Evolutionary conservation across 2,113 vertebrate genomes (phyloP).

Genomic region (Panthera uncia): DNA sequence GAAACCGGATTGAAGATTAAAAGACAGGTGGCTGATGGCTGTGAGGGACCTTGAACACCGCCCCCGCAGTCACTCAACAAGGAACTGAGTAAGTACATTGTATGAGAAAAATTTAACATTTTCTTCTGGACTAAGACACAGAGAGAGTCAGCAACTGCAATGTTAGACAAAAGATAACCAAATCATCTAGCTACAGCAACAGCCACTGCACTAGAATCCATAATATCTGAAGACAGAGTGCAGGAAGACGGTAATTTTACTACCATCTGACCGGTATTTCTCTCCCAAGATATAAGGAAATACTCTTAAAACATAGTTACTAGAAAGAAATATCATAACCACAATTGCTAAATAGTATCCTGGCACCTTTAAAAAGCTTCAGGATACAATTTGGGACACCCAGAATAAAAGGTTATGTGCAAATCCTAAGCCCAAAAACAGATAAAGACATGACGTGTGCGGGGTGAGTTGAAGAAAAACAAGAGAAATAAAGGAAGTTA

Average conservation of each 20-base stretch:
- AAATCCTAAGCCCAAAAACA: background rate
- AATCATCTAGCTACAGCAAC: background rate
- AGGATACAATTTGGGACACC: background rate
- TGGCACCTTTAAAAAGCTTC: background rate
- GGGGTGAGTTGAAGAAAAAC: background rate
- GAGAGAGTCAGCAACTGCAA: background rate
- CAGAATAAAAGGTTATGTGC: background rate
- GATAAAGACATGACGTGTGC: background rate
- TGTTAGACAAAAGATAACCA: background rate
- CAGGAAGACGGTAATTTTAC: background rate
- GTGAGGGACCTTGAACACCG: background rate
- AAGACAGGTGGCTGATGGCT: background rate
- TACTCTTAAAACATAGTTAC: background rate
- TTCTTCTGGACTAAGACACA: conserved; percentile 3
- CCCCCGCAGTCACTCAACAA: background rate
- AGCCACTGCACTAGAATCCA: background rate
- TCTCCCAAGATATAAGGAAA: background rate
- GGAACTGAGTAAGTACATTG: conserved; percentile 6
- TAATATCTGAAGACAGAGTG: background rate
- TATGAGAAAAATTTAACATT: background rate
- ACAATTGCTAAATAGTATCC: background rate
- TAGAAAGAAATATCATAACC: background rate
- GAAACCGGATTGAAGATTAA: background rate
- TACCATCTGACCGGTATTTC: background rate
- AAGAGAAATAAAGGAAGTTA: background rate